phyloP scores from a whole-genome alignment of 2,888 invertebrate species.

The Parasteatoda lunata region DNA sequence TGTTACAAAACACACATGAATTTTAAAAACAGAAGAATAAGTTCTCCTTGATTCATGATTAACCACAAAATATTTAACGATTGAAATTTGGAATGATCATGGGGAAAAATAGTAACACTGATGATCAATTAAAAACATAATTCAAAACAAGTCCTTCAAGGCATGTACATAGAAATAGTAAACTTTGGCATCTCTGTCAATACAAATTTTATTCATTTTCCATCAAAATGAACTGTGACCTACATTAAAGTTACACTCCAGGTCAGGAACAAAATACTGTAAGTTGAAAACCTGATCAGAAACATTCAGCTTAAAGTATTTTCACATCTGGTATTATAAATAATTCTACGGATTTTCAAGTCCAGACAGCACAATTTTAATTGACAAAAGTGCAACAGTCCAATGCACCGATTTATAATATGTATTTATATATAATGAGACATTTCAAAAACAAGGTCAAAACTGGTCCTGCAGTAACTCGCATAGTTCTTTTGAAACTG shows the following conservation, averaged over 20 bases:
- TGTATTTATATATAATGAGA: constrained; percentile 19
- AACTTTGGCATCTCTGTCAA: constrained; percentile 64
- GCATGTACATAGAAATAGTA: constrained; percentile 4
- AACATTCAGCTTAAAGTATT: constrained; percentile 43
- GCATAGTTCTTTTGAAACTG: constrained; percentile 93
- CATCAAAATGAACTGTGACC: constrained; percentile 50
- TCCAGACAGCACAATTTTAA: constrained; percentile 55
- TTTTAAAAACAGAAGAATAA: not conserved
- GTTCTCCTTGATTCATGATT: not conserved
- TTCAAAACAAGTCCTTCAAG: constrained; percentile 21
- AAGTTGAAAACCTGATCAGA: constrained; percentile 42
- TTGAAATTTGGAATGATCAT: constrained; percentile 53
- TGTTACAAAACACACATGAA: not conserved
- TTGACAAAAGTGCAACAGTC: constrained; percentile 51
- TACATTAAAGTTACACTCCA: constrained; percentile 60
- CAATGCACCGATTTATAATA: constrained; percentile 27
- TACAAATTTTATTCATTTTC: constrained; percentile 32
- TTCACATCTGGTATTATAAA: constrained; percentile 49
- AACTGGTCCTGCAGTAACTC: constrained; percentile 96
- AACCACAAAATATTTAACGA: constrained; percentile 1
- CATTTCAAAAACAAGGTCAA: constrained; percentile 76
- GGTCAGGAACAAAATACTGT: constrained; percentile 63
- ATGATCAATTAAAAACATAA: constrained; percentile 28
- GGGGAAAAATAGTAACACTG: constrained; percentile 17
- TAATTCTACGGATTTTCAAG: constrained; percentile 46